Percentiles rank a stretch among this genome's conserved stretches.
Conservation (phyloP, 2,113 vertebrate species). For the Tinamus guttatus region DNA sequence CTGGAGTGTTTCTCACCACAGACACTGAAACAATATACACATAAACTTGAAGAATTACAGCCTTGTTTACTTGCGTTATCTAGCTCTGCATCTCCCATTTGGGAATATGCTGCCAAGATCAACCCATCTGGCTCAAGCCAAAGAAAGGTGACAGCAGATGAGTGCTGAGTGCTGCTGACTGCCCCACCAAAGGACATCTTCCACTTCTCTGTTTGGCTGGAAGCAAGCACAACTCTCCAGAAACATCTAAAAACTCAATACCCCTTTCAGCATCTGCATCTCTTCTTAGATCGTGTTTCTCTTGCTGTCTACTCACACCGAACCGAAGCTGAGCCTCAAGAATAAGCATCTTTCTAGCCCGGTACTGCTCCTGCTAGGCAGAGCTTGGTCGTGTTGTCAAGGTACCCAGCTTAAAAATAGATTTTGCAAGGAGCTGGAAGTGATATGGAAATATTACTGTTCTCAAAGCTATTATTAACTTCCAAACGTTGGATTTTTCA, state of each 20-base stretch:
- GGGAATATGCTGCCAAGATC: neutral
- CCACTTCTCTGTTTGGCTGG: neutral
- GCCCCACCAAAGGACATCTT: neutral
- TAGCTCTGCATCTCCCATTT: rapidly evolving
- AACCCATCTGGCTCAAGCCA: neutral
- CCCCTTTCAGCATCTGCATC: neutral
- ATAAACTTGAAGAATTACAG: neutral
- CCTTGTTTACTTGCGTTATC: neutral
- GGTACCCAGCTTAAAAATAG: neutral
- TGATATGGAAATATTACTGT: rapidly evolving
- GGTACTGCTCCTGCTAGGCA: neutral
- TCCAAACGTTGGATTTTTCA: neutral
- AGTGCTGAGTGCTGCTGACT: neutral
- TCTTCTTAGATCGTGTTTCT: neutral
- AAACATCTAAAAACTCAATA: rapidly evolving
- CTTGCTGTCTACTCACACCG: rapidly evolving
- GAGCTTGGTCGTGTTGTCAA: rapidly evolving
- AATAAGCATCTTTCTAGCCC: rapidly evolving
- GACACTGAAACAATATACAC: neutral
- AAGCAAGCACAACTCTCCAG: neutral
- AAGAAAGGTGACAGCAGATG: neutral
- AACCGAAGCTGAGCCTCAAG: rapidly evolving
- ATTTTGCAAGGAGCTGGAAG: neutral
- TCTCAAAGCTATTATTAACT: neutral
- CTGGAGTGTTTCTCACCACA: neutral